These are phyloP conservation scores for Melanotaenia maccullochi DNA, from an alignment of 2,797 vertebrate genomes.

Conservation along the genomic window DNA sequence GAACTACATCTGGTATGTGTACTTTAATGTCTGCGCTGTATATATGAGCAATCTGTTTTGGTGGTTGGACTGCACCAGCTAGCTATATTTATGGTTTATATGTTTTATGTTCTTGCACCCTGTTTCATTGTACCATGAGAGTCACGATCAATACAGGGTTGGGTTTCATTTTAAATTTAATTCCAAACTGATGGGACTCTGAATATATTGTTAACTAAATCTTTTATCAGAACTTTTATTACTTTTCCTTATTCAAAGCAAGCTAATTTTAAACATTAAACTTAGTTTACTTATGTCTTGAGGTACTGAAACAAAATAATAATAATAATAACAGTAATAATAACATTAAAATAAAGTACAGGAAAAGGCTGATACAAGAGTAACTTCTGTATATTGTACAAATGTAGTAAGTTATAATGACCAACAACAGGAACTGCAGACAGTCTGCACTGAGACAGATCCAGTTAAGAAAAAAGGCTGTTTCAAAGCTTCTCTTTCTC, in stretches of 20 bases:
- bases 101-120: conserved; percentile 15
- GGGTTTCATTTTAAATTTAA: conserved; percentile 1
- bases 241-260: not conserved
- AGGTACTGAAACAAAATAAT: not conserved
- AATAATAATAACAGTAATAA: not conserved
- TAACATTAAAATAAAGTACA: not conserved
- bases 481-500: conserved; percentile 30
- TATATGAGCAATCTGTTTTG: conserved; percentile 17
- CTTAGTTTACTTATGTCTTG: not conserved
- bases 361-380: not conserved
- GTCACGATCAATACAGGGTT: conserved; percentile 1
- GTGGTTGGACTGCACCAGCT: conserved; percentile 5
- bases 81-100: conserved; percentile 25
- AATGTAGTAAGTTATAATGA: conserved; percentile 20
- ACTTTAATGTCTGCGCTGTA: conserved; percentile 1
- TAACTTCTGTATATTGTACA: not conserved
- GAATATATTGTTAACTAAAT: not conserved
- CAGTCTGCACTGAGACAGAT: conserved; percentile 36
- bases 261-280: not conserved
- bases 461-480: conserved; percentile 26
- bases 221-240: not conserved
- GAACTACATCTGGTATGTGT: not conserved
- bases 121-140: conserved; percentile 5
- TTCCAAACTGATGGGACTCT: conserved; percentile 3
- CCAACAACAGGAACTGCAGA: conserved; percentile 21